Base-by-base conservation (phyloP, 2,113 vertebrate genomes). In the Lamprotornis superbus region DNA sequence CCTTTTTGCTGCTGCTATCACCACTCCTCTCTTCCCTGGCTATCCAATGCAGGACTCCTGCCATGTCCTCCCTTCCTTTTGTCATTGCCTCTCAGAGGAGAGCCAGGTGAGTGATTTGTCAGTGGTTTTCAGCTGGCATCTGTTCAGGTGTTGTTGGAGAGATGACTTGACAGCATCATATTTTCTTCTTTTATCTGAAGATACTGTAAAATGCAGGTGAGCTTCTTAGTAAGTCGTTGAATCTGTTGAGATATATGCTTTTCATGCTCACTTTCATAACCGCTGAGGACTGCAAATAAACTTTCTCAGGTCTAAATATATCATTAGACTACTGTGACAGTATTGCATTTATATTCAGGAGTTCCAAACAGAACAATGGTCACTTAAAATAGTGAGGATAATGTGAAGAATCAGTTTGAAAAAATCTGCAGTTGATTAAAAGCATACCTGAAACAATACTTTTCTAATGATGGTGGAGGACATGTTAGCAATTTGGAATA, bases 151-250 rank as follows among this genome's bases (percentile, higher is more conserved):
- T 21, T 77, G 20, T 39, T 70, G 64, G 59, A 84, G 52, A 67
- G 15, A 12, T 75, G 64, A 57, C 37, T 61, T 0, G 0, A 59
- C 19, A 47, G 35, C 12, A 16, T 31, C 2, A 0, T 19, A 27
- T 81, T 71, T 75, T 87, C 65, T 55, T 52, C 57, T 30, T 59
- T 47, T 60, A 44, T 50, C 61, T 82, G 74, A 75, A 87, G 33
- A 39, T 50, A 35, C 47, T 61, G 73, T 22, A 69, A 89, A 91
- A 87, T 33, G 16, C 47, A 63, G 39, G 37, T 47, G 52, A 39
- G 23, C 4, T 87, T 84, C 78, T 53, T 33, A 63, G 25, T 46
- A 65, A 70, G 39, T 12, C 57, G 42, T n/a, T 74, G 12, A 13
- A 25, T 55, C 19, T 55, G 25, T 50, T 93, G 76, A 83, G 15